phyloP scores from a whole-genome alignment of 2,797 vertebrate species.

The Fundulus diaphanus region DNA sequence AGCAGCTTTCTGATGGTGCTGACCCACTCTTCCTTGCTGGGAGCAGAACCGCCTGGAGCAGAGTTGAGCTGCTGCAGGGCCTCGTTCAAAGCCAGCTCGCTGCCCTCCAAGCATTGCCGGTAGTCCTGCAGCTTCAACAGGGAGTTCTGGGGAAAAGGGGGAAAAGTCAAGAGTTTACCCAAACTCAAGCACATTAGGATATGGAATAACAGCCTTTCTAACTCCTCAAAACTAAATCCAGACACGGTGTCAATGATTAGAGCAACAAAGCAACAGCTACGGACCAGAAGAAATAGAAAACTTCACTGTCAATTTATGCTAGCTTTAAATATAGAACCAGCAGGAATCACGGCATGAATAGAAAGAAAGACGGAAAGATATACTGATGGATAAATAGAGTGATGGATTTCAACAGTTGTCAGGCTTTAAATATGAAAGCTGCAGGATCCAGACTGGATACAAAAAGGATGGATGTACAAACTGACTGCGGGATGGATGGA shows the following conservation, averaged over 20 bases:
- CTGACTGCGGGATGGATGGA: neutral
- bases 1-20: conserved; percentile 90
- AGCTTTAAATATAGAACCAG: no score
- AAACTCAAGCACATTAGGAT: no score
- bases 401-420: neutral
- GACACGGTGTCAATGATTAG: neutral
- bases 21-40: conserved; percentile 95
- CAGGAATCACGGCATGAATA: no score
- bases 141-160: conserved; percentile 83
- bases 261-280: neutral
- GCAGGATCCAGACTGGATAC: neutral
- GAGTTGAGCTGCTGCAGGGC: conserved; percentile 93
- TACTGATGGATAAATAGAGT: no score
- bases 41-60: conserved; percentile 74
- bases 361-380: no score
- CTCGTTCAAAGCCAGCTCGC: conserved; percentile 92
- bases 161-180: neutral
- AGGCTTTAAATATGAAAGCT: neutral
- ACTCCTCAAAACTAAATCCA: neutral
- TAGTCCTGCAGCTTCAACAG: conserved; percentile 89
- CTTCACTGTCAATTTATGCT: neutral
- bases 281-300: neutral
- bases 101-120: conserved; percentile 90
- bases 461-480: neutral
- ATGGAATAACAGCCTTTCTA: neutral